These are phyloP conservation scores for Netelia virgata DNA, from an alignment of 2,888 invertebrate species.

Conservation along the genomic window DNA sequence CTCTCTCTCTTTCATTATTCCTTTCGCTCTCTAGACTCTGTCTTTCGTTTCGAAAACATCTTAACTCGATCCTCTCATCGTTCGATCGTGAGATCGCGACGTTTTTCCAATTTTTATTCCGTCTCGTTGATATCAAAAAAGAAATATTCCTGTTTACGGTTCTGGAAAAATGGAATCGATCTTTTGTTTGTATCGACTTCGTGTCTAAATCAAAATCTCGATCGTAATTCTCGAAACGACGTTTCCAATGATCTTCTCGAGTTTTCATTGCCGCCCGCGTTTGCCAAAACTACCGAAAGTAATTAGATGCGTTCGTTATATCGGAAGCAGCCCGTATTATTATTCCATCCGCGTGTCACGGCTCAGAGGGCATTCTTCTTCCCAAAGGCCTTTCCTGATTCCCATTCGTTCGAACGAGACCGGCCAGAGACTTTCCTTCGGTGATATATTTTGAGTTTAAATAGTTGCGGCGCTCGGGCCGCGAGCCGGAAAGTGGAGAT, in stretches of 20 bases:
- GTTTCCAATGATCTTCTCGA: background rate
- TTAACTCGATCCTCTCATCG: background rate
- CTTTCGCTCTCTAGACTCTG: background rate
- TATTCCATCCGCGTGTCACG: conserved; percentile 26
- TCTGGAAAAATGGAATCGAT: too few relatives aligned
- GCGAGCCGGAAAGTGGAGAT: conserved; percentile 70
- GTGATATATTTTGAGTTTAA: conserved; percentile 74
- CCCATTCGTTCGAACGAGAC: conserved; percentile 59
- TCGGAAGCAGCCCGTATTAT: conserved; percentile 10
- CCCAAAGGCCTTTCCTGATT: conserved; percentile 36
- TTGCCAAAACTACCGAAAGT: conserved; percentile 45
- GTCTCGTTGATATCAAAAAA: too few relatives aligned
- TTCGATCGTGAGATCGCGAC: too few relatives aligned
- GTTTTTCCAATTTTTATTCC: too few relatives aligned
- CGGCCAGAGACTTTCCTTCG: conserved; percentile 17
- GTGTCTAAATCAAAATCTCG: too few relatives aligned
- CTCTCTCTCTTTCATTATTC: conserved; percentile 27
- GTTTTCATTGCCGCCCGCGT: background rate
- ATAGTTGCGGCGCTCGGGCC: conserved; percentile 74
- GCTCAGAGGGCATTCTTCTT: conserved; percentile 27
- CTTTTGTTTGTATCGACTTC: too few relatives aligned
- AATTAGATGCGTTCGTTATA: conserved; percentile 43
- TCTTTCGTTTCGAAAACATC: conserved; percentile 1
- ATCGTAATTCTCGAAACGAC: background rate
- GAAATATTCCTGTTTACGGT: too few relatives aligned